Conservation (phyloP, 1,140 invertebrate genomes). For the Streblospio benedicti region DNA sequence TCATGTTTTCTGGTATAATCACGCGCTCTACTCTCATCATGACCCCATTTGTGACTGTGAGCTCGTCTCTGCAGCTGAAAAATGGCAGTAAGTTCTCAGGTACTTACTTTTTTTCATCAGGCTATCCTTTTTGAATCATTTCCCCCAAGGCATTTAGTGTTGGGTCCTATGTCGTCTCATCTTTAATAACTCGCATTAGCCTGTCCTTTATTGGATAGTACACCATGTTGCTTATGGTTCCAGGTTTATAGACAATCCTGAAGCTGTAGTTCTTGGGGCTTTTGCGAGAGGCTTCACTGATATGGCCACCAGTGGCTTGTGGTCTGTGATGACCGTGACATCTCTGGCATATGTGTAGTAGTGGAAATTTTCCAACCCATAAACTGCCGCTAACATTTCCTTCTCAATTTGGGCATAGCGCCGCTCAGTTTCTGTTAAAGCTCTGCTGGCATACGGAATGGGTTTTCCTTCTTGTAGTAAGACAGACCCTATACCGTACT, state of each 20-base stretch:
- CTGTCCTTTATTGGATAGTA: no score
- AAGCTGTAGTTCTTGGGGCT: constrained; percentile 44
- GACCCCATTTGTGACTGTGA: no score
- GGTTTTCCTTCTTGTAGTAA: constrained; percentile 4
- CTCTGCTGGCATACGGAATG: background rate
- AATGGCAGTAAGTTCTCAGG: no score
- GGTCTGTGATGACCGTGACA: constrained; percentile 29
- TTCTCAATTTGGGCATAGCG: constrained; percentile 29
- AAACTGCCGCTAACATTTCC: constrained; percentile 49
- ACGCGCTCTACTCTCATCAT: no score
- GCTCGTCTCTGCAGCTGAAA: no score
- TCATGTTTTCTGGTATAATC: no score
- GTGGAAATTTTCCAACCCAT: constrained; percentile 43
- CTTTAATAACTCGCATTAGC: no score
- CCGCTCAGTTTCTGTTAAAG: background rate
- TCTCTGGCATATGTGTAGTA: constrained; percentile 37
- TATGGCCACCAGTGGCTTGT: constrained; percentile 42
- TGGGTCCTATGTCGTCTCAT: no score
- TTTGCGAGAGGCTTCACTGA: constrained; percentile 41
- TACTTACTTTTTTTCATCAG: no score
- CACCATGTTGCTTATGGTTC: no score
- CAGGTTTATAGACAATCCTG: constrained; percentile 37
- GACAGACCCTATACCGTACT: constrained; percentile 7
- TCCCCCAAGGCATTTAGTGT: no score
- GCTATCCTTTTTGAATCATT: no score